Percentiles rank a stretch among this genome's conserved stretches.
Conservation (phyloP, 1,140 invertebrate genomes). For the Eulimnadia texana region DNA sequence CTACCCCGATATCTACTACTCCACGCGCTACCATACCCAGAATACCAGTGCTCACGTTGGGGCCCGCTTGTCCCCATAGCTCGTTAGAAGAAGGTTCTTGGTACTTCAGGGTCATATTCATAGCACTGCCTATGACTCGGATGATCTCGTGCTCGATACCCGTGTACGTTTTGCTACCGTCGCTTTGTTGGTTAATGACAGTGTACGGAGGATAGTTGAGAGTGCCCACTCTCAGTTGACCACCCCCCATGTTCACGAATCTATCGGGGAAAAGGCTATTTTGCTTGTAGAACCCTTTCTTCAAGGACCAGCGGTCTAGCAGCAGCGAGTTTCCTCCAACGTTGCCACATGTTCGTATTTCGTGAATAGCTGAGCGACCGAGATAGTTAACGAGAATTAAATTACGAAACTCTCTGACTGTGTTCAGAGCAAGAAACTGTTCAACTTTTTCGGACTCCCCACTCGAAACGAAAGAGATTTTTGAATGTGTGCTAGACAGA, state of each 20-base stretch:
- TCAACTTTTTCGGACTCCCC: neutral
- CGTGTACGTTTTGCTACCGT: neutral
- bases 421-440: neutral
- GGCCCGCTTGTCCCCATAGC: neutral
- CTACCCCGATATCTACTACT: neutral
- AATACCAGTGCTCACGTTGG: neutral
- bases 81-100: neutral
- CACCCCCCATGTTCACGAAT: neutral
- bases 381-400: neutral
- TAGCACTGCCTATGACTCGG: neutral
- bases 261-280: neutral
- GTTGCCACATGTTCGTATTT: neutral
- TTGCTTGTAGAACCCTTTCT: neutral
- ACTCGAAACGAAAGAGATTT: neutral
- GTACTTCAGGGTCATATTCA: neutral
- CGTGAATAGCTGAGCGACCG: neutral
- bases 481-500: neutral
- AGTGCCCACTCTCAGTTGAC: neutral
- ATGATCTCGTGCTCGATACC: neutral
- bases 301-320: neutral
- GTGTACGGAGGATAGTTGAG: neutral
- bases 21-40: neutral
- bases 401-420: neutral
- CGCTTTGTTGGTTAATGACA: neutral
- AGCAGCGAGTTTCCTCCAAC: neutral